These are phyloP conservation scores for Myiagra hebetior DNA, from an alignment of 2,113 vertebrate genomes.

Conservation along the genomic window DNA sequence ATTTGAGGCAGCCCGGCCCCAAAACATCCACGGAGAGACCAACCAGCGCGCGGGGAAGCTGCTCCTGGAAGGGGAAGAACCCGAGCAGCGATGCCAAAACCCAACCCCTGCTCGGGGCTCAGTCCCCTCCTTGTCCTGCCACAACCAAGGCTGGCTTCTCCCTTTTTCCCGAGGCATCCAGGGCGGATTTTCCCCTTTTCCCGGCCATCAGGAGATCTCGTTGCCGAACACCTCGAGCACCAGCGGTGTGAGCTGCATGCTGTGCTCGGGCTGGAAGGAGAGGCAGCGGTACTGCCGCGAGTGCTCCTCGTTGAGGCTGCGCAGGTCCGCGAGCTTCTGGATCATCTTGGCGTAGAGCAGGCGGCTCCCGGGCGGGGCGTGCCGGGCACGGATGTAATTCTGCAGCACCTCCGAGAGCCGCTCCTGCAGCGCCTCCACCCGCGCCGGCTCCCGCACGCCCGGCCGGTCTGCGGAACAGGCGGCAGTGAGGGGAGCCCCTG, in stretches of 20 bases:
- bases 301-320: slow-evolving; percentile 97
- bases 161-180: neutral
- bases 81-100: neutral
- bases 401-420: slow-evolving; percentile 88
- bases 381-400: slow-evolving; percentile 89
- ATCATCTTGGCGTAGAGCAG: slow-evolving; percentile 97
- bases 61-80: neutral
- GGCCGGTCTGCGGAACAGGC: slow-evolving; percentile 69
- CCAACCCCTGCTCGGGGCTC: neutral
- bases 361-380: slow-evolving; percentile 79
- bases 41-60: neutral
- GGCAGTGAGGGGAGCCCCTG: accelerated
- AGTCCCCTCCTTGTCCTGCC: neutral
- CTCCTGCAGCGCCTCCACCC: slow-evolving; percentile 91
- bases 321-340: slow-evolving; percentile 94
- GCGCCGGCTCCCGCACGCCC: slow-evolving; percentile 84
- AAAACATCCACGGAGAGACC: neutral
- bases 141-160: neutral
- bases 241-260: slow-evolving; percentile 94
- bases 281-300: slow-evolving; percentile 94
- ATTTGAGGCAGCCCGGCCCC: neutral
- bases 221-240: slow-evolving; percentile 95
- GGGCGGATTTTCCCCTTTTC: neutral
- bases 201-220: slow-evolving; percentile 82
- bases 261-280: slow-evolving; percentile 90